These are phyloP conservation scores for Bergia sp. DNA, from an alignment of 92 coral and sea anemone species.

Conservation along the genomic window DNA sequence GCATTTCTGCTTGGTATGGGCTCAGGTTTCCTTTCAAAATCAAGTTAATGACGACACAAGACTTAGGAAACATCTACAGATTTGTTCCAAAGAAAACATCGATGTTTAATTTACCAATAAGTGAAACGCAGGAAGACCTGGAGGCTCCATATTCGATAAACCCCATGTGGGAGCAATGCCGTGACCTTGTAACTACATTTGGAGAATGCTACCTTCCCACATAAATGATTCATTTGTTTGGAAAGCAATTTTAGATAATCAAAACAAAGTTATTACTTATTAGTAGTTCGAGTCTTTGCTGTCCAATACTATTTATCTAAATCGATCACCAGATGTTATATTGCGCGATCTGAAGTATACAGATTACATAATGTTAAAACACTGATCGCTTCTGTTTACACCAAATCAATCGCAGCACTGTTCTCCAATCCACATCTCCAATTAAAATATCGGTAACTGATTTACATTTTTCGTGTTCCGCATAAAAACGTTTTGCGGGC, in stretches of 20 bases:
- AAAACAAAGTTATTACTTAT: neutral
- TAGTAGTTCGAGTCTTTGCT: neutral
- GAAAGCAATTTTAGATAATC: neutral
- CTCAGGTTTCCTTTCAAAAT: too few relatives aligned
- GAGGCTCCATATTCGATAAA: neutral
- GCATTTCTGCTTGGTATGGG: neutral
- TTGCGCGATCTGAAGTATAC: neutral
- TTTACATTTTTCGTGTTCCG: neutral
- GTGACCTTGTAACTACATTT: neutral
- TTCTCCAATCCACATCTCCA: neutral
- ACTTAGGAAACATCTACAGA: neutral
- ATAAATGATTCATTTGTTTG: neutral
- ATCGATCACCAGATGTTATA: neutral
- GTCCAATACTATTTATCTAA: neutral
- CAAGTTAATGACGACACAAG: neutral
- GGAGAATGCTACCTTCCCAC: constrained; percentile 8
- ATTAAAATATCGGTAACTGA: neutral
- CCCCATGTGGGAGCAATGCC: neutral
- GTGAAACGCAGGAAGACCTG: neutral
- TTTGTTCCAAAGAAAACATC: neutral
- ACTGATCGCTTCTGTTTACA: neutral
- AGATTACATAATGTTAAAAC: neutral
- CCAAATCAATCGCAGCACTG: neutral
- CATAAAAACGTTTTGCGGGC: neutral
- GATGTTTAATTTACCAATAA: neutral